phyloP scores from a whole-genome alignment of 1,140 invertebrate species.

The Metopolophium dirhodum region DNA sequence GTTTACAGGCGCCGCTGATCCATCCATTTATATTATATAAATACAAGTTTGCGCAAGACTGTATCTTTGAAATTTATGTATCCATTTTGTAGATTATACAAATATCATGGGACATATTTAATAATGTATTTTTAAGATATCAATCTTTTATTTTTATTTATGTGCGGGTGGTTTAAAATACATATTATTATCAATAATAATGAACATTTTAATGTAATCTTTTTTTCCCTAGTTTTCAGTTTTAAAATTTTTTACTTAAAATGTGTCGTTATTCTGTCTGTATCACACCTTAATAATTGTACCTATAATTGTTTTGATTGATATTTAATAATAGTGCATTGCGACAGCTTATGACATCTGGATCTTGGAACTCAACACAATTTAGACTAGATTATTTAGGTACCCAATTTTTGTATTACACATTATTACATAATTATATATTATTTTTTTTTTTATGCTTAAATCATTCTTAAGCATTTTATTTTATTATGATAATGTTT shows the following conservation, averaged over 20 bases:
- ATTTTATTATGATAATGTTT: slow-evolving; percentile 27
- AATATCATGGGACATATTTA: slow-evolving; percentile 30
- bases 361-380: slow-evolving; percentile 50
- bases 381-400: slow-evolving; percentile 55
- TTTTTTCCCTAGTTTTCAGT: slow-evolving; percentile 47
- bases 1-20: slow-evolving; percentile 56
- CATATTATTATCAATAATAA: slow-evolving; percentile 39
- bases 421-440: slow-evolving; percentile 30
- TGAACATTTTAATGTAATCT: slow-evolving; percentile 41
- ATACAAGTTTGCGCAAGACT: slow-evolving; percentile 56
- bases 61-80: slow-evolving; percentile 54
- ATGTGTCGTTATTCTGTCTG: slow-evolving; percentile 10
- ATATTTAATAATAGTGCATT: slow-evolving; percentile 39
- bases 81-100: slow-evolving; percentile 50
- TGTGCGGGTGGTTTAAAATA: slow-evolving; percentile 44
- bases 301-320: slow-evolving; percentile 43
- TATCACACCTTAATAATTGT: slow-evolving; percentile 16
- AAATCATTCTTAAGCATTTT: slow-evolving; percentile 47
- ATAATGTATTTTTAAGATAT: slow-evolving; percentile 44
- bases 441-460: slow-evolving; percentile 33
- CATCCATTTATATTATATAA: slow-evolving; percentile 56
- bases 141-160: slow-evolving; percentile 45
- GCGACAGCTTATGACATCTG: slow-evolving; percentile 47
- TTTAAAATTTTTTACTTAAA: slow-evolving; percentile 34
- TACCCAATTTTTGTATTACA: slow-evolving; percentile 53